Conservation (phyloP, 2,888 invertebrate genomes). For the Sylvicola cinctus region DNA sequence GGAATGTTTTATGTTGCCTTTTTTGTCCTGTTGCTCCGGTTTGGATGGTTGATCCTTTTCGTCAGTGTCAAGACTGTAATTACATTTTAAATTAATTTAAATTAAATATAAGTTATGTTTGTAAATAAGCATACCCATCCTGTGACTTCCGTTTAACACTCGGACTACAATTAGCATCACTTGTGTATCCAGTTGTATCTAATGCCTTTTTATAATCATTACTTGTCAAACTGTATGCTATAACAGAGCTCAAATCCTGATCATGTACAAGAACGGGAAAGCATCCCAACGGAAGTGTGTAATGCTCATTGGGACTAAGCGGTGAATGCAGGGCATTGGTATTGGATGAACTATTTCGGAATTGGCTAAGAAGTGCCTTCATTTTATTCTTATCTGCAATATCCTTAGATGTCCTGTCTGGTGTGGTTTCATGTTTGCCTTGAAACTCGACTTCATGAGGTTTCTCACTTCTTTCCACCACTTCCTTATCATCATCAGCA, state of each 20-base stretch:
- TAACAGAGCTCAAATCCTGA: slow-evolving; percentile 63
- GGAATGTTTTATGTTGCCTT: slow-evolving; percentile 17
- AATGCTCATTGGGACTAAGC: slow-evolving; percentile 45
- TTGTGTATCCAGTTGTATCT: slow-evolving; percentile 14
- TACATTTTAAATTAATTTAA: background rate
- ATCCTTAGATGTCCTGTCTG: slow-evolving; percentile 14
- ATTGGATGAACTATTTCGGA: slow-evolving; percentile 34
- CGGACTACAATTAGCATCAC: slow-evolving; percentile 14
- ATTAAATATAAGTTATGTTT: background rate
- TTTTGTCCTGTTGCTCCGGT: background rate
- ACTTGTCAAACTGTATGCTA: slow-evolving; percentile 61
- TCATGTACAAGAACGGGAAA: slow-evolving; percentile 58
- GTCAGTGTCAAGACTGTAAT: slow-evolving; percentile 12
- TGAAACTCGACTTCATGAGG: background rate
- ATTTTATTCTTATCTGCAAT: slow-evolving; percentile 34
- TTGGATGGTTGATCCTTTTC: slow-evolving; percentile 10
- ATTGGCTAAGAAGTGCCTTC: slow-evolving; percentile 44
- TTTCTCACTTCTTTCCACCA: background rate
- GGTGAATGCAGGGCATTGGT: slow-evolving; percentile 31
- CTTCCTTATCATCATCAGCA: background rate
- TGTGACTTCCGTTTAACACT: slow-evolving; percentile 18
- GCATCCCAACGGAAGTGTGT: slow-evolving; percentile 36
- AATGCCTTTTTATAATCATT: slow-evolving; percentile 43
- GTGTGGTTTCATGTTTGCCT: background rate
- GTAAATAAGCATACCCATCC: slow-evolving; percentile 16